Percentiles rank a stretch among this genome's conserved stretches.
Conservation (phyloP, 1,140 invertebrate species). For the Brachionus rubens region DNA sequence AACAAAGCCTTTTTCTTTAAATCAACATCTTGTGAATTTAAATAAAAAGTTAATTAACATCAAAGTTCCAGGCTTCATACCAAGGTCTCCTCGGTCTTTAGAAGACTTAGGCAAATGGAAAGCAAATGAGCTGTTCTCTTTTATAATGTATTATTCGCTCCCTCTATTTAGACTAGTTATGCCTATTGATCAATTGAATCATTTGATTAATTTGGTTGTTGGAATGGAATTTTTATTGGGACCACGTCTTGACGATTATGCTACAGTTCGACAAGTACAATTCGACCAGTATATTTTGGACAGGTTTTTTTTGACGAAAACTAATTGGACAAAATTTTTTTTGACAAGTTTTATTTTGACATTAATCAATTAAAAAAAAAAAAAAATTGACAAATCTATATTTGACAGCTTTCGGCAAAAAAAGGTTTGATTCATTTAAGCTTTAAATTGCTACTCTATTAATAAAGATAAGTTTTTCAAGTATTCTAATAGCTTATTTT, state of each 20-base stretch:
- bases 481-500: too few relatives aligned
- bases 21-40: neutral
- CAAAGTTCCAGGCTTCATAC: slow-evolving; percentile 10
- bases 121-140: neutral
- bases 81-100: neutral
- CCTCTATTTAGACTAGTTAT: neutral
- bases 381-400: too few relatives aligned
- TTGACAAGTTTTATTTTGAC: too few relatives aligned
- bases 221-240: neutral
- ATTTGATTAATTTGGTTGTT: slow-evolving; percentile 15
- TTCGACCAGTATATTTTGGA: too few relatives aligned
- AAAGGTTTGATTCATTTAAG: too few relatives aligned
- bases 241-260: neutral
- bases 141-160: neutral
- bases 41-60: neutral
- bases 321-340: too few relatives aligned
- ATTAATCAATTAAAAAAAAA: too few relatives aligned
- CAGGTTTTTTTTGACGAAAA: too few relatives aligned
- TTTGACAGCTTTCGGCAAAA: too few relatives aligned
- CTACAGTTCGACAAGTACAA: too few relatives aligned
- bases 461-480: too few relatives aligned
- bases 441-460: too few relatives aligned
- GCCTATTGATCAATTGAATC: slow-evolving; percentile 11
- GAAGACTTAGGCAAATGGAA: neutral
- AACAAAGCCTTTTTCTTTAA: neutral